Percentiles rank a stretch among this genome's conserved stretches.
Evolutionary conservation across 2,888 invertebrate species (phyloP).

Genomic region (Dioctria rufipes): DNA sequence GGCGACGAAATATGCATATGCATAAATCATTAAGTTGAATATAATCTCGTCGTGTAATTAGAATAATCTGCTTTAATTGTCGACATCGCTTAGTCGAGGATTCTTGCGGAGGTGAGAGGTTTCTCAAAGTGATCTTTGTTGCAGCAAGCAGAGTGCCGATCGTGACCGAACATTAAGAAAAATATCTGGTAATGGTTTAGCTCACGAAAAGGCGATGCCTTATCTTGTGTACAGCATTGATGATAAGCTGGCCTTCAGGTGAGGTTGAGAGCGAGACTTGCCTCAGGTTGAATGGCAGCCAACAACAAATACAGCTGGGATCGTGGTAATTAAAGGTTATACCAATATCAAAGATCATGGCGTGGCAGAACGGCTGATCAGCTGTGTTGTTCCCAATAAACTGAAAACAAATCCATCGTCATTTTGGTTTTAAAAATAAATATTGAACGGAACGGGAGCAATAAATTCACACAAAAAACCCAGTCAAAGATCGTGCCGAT

Average conservation of each 20-base stretch:
- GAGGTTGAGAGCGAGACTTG: slow-evolving; percentile 34
- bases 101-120: slow-evolving; percentile 31
- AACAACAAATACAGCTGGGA: background rate
- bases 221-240: slow-evolving; percentile 11
- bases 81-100: slow-evolving; percentile 22
- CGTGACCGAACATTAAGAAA: slow-evolving; percentile 28
- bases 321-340: slow-evolving; percentile 35
- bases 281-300: slow-evolving; percentile 2
- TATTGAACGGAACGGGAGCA: background rate
- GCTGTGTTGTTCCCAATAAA: slow-evolving; percentile 15
- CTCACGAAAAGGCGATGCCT: slow-evolving; percentile 38
- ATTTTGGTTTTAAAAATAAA: background rate
- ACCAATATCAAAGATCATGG: too few relatives aligned
- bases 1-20: slow-evolving; percentile 40
- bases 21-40: slow-evolving; percentile 36
- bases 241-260: slow-evolving; percentile 38
- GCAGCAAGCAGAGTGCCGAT: background rate
- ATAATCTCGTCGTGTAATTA: slow-evolving; percentile 23
- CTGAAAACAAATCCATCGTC: background rate
- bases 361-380: background rate
- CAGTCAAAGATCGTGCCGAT: background rate
- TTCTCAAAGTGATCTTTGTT: background rate
- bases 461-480: background rate
- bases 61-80: slow-evolving; percentile 30
- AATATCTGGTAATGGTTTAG: slow-evolving; percentile 31